A percentile compares a stretch with the other conserved stretches of the same genome.
Conservation (phyloP, 2,888 invertebrate genomes). For the Dyspetes luteomarginatus region DNA sequence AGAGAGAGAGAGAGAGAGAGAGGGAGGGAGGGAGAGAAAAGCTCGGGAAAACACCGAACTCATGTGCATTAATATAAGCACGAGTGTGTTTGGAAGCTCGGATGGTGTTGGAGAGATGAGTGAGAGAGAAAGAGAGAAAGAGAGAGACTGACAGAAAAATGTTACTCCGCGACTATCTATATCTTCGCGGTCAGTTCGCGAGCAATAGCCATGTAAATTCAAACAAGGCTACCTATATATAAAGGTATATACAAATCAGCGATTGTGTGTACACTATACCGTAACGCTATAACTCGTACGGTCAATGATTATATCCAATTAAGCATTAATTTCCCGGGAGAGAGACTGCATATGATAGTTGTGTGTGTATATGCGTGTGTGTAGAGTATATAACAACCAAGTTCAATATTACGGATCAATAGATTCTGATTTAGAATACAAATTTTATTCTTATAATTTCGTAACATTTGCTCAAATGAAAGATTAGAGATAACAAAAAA, state of each 20-base stretch:
- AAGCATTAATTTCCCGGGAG: conserved; percentile 66
- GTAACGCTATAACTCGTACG: conserved; percentile 57
- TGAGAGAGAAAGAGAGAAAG: conserved; percentile 1
- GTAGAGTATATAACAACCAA: conserved; percentile 37
- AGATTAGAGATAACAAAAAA: conserved; percentile 35
- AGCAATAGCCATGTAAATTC: conserved; percentile 55
- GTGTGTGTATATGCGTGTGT: conserved; percentile 6
- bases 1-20: conserved; percentile 45
- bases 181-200: conserved; percentile 39
- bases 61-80: conserved; percentile 49
- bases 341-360: conserved; percentile 17
- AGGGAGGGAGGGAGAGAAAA: conserved; percentile 51
- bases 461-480: conserved; percentile 47
- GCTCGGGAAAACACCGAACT: conserved; percentile 64
- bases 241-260: conserved; percentile 51
- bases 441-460: conserved; percentile 49
- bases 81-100: conserved; percentile 31
- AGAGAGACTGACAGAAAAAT: conserved; percentile 59
- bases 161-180: conserved; percentile 60
- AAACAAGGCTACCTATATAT: conserved; percentile 49
- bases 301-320: conserved; percentile 66
- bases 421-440: conserved; percentile 23
- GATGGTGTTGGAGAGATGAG: conserved; percentile 33
- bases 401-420: conserved; percentile 50
- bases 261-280: conserved; percentile 33